phyloP scores from a whole-genome alignment of 2,888 invertebrate genomes.

The Thalpophila matura region DNA sequence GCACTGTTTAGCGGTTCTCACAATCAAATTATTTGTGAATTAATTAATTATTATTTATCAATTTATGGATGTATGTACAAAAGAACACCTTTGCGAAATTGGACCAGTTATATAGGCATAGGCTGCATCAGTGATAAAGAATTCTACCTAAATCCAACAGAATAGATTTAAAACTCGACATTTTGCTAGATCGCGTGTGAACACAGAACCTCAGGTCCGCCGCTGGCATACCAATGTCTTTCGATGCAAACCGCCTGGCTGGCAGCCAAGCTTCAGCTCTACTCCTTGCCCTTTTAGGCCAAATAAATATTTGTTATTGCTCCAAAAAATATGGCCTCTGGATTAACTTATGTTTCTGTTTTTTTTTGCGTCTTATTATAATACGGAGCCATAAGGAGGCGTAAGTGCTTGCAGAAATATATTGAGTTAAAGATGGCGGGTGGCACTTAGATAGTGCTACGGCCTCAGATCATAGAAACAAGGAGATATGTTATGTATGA shows the following conservation, averaged over 20 bases:
- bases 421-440: conserved; percentile 26
- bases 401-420: conserved; percentile 30
- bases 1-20: too few relatives aligned
- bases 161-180: conserved; percentile 14
- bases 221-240: conserved; percentile 49
- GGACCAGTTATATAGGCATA: too few relatives aligned
- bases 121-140: too few relatives aligned
- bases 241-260: conserved; percentile 52
- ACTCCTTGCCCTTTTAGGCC: conserved; percentile 51
- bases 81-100: too few relatives aligned
- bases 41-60: too few relatives aligned
- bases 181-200: conserved; percentile 11
- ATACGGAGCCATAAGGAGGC: conserved; percentile 28
- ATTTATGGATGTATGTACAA: too few relatives aligned
- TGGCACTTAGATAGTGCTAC: not conserved
- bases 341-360: conserved; percentile 54
- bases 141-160: not conserved
- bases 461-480: too few relatives aligned
- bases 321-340: conserved; percentile 47
- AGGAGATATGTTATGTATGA: too few relatives aligned
- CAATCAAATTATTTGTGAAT: too few relatives aligned
- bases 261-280: conserved; percentile 50
- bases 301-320: conserved; percentile 64
- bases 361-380: conserved; percentile 54
- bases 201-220: conserved; percentile 13